phyloP scores from a whole-genome alignment of 2,888 invertebrate genomes.

The Digitonthophagus gazella region DNA sequence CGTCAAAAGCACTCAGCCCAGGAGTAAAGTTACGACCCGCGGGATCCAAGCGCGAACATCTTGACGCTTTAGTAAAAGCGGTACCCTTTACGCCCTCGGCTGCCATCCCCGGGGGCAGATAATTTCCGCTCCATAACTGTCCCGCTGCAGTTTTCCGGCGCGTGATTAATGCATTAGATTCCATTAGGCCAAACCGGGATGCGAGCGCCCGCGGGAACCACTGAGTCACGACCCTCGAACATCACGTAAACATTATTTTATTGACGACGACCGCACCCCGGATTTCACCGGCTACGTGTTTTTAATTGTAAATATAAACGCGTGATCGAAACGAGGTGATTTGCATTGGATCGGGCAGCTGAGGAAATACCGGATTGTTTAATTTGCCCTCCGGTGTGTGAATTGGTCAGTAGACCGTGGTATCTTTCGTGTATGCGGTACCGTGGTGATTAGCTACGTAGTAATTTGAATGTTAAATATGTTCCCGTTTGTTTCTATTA shows the following conservation, averaged over 20 bases:
- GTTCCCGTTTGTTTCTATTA: too few species aligned
- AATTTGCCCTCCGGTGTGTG: background rate
- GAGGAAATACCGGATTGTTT: background rate
- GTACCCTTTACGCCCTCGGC: background rate
- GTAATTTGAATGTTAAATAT: too few species aligned
- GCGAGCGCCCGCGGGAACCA: background rate
- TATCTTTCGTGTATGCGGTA: too few species aligned
- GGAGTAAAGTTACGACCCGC: background rate
- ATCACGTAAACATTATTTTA: background rate
- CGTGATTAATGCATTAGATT: constrained; percentile 51
- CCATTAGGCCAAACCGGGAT: constrained; percentile 43
- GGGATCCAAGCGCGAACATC: background rate
- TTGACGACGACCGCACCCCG: background rate
- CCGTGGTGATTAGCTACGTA: too few species aligned
- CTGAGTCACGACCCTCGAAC: background rate
- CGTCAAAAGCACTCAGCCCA: background rate
- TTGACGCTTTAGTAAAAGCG: background rate
- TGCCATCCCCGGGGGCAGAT: constrained; percentile 48
- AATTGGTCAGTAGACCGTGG: background rate
- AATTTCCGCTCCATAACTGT: constrained; percentile 52
- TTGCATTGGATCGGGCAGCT: background rate
- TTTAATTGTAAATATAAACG: background rate
- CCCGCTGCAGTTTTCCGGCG: constrained; percentile 38
- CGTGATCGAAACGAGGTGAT: background rate
- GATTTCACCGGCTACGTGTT: background rate